Conservation (phyloP, 1,140 invertebrate genomes). For the Bicyclus anynana region DNA sequence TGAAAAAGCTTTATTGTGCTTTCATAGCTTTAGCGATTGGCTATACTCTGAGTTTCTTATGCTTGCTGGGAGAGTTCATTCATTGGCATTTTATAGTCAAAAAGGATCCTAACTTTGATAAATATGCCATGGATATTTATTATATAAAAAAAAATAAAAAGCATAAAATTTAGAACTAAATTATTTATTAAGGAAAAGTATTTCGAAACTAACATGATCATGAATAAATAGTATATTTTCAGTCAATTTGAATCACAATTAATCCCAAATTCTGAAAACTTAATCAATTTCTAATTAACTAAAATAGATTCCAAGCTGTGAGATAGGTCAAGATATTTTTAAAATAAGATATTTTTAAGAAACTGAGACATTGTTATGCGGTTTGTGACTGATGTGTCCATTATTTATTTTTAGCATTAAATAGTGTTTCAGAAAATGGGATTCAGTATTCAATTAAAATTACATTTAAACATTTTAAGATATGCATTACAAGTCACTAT, state of each 20-base stretch:
- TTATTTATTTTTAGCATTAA: no score
- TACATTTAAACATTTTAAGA: no score
- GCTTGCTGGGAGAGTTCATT: conserved; percentile 79
- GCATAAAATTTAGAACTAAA: not conserved
- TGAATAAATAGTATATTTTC: conserved; percentile 23
- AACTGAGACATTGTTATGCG: no score
- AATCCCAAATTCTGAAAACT: not conserved
- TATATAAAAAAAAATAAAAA: conserved; percentile 68
- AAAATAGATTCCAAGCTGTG: no score
- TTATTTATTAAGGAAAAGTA: not conserved
- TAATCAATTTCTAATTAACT: not conserved
- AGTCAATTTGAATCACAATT: not conserved
- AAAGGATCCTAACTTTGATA: conserved; percentile 84
- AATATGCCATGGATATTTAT: conserved; percentile 80
- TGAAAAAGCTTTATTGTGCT: conserved; percentile 87
- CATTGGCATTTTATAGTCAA: conserved; percentile 83
- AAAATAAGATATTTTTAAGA: no score
- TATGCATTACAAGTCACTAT: no score
- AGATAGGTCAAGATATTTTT: no score
- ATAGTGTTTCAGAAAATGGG: no score
- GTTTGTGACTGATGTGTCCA: no score
- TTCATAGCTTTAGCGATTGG: conserved; percentile 83
- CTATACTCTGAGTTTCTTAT: conserved; percentile 79
- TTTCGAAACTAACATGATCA: not conserved
- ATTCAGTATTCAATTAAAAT: no score